These are phyloP conservation scores for Malurus melanocephalus DNA, from an alignment of 2,113 vertebrate genomes.

Conservation along the genomic window DNA sequence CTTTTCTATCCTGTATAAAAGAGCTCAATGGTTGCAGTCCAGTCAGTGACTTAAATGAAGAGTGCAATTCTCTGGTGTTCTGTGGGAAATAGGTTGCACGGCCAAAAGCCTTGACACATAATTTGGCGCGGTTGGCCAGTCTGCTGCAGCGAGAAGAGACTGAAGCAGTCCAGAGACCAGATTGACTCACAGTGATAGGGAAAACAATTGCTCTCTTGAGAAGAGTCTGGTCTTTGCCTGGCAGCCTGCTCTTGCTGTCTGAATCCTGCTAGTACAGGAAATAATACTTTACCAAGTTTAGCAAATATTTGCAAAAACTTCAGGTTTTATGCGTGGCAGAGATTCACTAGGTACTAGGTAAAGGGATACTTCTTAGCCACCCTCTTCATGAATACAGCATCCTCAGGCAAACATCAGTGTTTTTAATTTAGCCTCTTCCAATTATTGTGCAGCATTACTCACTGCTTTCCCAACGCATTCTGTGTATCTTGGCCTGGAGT, in stretches of 20 bases:
- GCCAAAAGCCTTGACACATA: constrained; percentile 35
- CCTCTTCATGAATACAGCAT: background rate
- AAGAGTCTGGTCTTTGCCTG: background rate
- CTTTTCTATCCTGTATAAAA: background rate
- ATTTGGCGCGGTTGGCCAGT: background rate
- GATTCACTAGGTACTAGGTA: background rate
- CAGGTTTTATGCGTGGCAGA: background rate
- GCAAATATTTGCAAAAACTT: background rate
- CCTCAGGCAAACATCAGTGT: constrained; percentile 3
- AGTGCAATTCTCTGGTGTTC: background rate
- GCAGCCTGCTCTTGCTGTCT: constrained; percentile 8
- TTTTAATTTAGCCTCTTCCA: constrained; percentile 33
- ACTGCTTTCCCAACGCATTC: constrained; percentile 34
- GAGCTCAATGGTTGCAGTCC: background rate
- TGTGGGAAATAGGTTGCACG: constrained; percentile 1
- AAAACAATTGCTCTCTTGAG: background rate
- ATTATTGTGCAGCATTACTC: constrained; percentile 36
- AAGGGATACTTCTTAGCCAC: background rate
- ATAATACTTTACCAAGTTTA: background rate
- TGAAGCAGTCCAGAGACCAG: background rate
- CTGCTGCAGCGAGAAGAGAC: background rate
- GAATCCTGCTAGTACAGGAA: background rate
- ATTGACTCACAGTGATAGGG: background rate
- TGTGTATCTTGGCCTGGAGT: constrained; percentile 36
- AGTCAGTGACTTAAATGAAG: constrained; percentile 12